Conservation (phyloP, 2,797 vertebrate genomes). For the Ciconia nigra region DNA sequence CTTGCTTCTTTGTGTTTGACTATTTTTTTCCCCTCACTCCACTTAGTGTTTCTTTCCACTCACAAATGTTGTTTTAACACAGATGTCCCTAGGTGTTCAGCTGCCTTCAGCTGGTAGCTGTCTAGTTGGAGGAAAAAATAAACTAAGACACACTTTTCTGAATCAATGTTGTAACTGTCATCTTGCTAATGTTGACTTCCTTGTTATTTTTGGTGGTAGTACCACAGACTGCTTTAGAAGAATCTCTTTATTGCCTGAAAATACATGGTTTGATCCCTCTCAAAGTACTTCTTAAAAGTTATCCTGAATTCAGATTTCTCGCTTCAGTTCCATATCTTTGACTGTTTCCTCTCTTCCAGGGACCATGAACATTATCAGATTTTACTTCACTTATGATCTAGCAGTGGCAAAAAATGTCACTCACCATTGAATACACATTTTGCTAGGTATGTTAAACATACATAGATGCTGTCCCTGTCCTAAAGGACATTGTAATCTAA, state of each 20-base stretch:
- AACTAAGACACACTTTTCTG: not conserved
- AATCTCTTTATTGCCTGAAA: slow-evolving; percentile 3
- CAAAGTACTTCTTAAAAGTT: not conserved
- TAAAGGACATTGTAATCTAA: not conserved
- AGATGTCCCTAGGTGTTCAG: not conserved
- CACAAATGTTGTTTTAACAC: not conserved
- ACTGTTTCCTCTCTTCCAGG: not conserved
- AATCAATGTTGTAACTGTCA: not conserved
- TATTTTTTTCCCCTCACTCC: not conserved
- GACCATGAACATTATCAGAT: not conserved
- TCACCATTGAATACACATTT: not conserved
- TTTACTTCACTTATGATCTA: not conserved
- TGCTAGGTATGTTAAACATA: not conserved
- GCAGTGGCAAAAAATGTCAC: not conserved
- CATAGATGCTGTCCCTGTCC: not conserved
- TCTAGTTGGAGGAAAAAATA: not conserved
- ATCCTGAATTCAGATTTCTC: not conserved
- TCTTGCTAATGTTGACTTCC: not conserved
- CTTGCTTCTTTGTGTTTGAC: not conserved
- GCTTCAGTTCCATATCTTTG: not conserved
- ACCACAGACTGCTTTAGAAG: not conserved
- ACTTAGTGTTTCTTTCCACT: not conserved
- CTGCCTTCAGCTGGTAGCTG: not conserved
- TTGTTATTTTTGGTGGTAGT: not conserved
- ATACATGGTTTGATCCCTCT: not conserved